Percentiles rank a stretch among this genome's conserved stretches.
Conservation (phyloP, 2,888 invertebrate genomes). For the Drosophila nigricruria region DNA sequence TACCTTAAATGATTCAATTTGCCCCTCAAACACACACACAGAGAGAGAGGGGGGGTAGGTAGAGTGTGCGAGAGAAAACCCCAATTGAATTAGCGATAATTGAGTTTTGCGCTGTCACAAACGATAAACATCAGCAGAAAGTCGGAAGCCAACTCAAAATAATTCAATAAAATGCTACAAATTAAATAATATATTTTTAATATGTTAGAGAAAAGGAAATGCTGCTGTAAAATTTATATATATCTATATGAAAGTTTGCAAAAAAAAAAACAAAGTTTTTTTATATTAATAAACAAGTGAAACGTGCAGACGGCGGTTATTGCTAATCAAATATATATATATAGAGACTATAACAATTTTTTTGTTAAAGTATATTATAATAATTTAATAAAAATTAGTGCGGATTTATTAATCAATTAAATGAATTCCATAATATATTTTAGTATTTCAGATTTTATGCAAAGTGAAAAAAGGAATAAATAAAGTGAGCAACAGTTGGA, state of each 20-base stretch:
- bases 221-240: background rate
- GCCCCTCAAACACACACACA: conserved; percentile 28
- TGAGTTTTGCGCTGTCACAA: conserved; percentile 61
- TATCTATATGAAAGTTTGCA: background rate
- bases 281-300: background rate
- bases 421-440: no score
- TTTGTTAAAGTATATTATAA: background rate
- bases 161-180: conserved; percentile 62
- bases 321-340: background rate
- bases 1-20: conserved; percentile 69
- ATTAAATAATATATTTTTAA: conserved; percentile 57
- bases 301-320: background rate
- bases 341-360: background rate
- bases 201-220: conserved; percentile 23
- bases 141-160: conserved; percentile 50
- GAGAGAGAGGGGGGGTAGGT: background rate
- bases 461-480: no score
- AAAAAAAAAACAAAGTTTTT: background rate
- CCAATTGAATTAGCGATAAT: conserved; percentile 67
- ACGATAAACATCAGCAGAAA: conserved; percentile 51
- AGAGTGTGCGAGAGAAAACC: conserved; percentile 3
- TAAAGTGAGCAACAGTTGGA: no score
- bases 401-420: no score
- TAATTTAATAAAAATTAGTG: no score
- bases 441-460: no score